Evolutionary conservation across 2,888 invertebrate species (phyloP).

Genomic region (Lithophane semibrunnea): DNA sequence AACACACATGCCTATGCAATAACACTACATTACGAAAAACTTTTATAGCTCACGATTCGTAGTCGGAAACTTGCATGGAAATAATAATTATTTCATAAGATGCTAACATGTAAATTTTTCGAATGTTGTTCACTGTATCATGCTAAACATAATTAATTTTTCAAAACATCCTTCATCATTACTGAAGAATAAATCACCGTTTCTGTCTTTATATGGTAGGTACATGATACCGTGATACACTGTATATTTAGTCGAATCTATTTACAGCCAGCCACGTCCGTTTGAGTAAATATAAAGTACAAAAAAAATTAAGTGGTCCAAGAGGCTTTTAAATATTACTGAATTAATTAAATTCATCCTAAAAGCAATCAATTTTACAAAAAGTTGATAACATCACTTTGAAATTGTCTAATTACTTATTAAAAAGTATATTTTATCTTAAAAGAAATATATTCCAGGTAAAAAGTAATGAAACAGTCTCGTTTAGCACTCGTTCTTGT

Average conservation of each 20-base stretch:
- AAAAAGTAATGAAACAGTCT: constrained; percentile 71
- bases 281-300: constrained; percentile 26
- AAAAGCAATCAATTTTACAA: constrained; percentile 44
- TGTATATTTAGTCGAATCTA: constrained; percentile 10
- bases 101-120: neutral
- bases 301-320: constrained; percentile 28
- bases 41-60: neutral
- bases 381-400: constrained; percentile 41
- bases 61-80: neutral
- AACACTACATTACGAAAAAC: neutral
- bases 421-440: constrained; percentile 40
- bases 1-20: neutral
- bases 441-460: constrained; percentile 62
- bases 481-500: constrained; percentile 73
- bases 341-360: constrained; percentile 45
- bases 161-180: neutral
- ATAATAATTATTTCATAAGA: neutral
- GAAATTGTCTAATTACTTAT: constrained; percentile 44
- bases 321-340: constrained; percentile 38
- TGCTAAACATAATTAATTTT: neutral
- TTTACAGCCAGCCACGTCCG: constrained; percentile 27
- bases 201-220: neutral
- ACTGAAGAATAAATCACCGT: neutral
- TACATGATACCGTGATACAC: constrained; percentile 9
- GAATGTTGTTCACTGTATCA: neutral